Base-by-base conservation (phyloP, 2,888 invertebrate species). In the Hermaeophaga mercurialis region DNA sequence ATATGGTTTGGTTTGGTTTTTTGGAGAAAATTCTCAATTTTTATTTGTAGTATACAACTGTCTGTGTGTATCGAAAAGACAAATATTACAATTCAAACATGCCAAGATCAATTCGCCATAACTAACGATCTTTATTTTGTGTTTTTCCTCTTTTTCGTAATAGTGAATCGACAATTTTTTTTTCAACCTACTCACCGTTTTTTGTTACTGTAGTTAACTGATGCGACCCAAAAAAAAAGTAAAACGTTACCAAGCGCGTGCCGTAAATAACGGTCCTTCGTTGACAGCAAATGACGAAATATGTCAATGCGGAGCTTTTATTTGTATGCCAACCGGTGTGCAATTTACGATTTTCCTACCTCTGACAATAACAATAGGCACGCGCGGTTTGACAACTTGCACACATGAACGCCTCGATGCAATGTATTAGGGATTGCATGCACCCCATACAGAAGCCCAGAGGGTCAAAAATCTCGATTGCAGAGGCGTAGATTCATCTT, bases 401-500 rank as follows among this genome's bases (percentile, higher is more conserved):
- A 74, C 73, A 74, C 74, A 75, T 74, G 74, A 73, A 73, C 76
- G 73, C 76, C 74, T 74, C 70, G 60, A 59, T 70, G 68, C 68
- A 70, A 73, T 72, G 68, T 65, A 68, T 63, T 66, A 54, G 63
- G 64, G 58, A 61, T 64, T 58, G 63, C 63, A 62, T 34, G 44
- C 68, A 66, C 67, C 66, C 66, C 12, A 18, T 56, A 57, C 48
- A 50, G 48, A 45, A 47, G 43, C 12, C 41, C 31, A 52, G 15
- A 34, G 39, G 56, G 54, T 50, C 50, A 41, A 26, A 53, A 56
- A 57, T 47, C 36, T 28, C 28, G 36, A 43, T 28, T 4, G 14
- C 61, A 58, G 45, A 47, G 55, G 53, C 61, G 56, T 31, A 24
- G n/a, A n/a, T n/a, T n/a, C n/a, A n/a, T n/a, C n/a, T n/a, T n/a